Evolutionary conservation across 2,888 invertebrate genomes (phyloP), one percentile per base, ranked within the genome.

Genomic region (Hirtodrosophila trivittata): DNA sequence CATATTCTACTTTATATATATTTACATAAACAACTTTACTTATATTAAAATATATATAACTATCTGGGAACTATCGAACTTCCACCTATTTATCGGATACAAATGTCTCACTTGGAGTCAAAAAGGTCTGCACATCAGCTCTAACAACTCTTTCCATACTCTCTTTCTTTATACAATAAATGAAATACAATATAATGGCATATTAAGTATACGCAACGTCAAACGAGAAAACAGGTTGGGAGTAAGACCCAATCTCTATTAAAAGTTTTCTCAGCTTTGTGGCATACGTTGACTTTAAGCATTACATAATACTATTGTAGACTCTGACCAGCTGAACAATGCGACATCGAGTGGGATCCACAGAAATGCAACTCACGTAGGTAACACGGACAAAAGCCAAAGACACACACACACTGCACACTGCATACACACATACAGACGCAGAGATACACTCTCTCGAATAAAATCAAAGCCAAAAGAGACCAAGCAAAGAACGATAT

Each of bases 321-420:
- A 63, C 50, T 63, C 63, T 41, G 47, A 45, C 14, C 41, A 42
- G 49, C 42, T 42, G 5, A 46, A 67, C 46, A 55, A 55, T 51
- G 47, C 38, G 46, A 47, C 32, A 57, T 8, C 42, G 16, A 57
- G 16, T 30, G 28, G 18, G 33, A 47, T 12, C 26, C 37, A 28
- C 41, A 51, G 54, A 66, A 75, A 75, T 64, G 63, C 60, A 72
- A 39, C 54, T 57, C 67, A 67, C 56, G 62, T 67, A 68, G 47
- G n/a, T 30, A 30, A 13, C 25, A 39, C 47, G 21, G 41, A 51
- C 46, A 52, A 43, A 52, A 28, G 59, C 10, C 25, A 39, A 30
- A 50, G 8, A 37, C 7, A 50, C 28, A 30, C 52, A 37, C 51
- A 52, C 30, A 42, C n/a, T 21, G 18, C 38, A 32, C 49, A 32